phyloP scores from a whole-genome alignment of 2,888 invertebrate genomes.

The Drosophila flavopinicola region DNA sequence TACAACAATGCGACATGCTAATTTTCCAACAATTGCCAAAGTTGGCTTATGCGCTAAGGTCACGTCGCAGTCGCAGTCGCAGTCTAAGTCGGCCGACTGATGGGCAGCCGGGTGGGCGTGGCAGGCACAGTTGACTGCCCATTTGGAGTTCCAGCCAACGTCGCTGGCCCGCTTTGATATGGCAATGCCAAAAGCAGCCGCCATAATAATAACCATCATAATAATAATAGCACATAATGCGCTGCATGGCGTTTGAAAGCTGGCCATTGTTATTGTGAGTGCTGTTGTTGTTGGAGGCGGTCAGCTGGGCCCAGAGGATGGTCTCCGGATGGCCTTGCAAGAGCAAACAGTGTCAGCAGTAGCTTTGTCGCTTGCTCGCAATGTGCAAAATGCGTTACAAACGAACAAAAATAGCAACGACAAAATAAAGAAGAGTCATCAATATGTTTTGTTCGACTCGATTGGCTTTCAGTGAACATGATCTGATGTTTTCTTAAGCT shows the following conservation, averaged over 20 bases:
- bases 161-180: slow-evolving; percentile 15
- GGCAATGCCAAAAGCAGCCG: slow-evolving; percentile 45
- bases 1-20: slow-evolving; percentile 60
- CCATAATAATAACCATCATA: slow-evolving; percentile 54
- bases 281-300: slow-evolving; percentile 19
- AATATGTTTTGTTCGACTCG: slow-evolving; percentile 16
- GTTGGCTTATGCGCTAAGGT: slow-evolving; percentile 73
- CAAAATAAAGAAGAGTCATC: slow-evolving; percentile 31
- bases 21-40: slow-evolving; percentile 58
- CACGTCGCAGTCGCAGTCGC: slow-evolving; percentile 49
- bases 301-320: slow-evolving; percentile 19
- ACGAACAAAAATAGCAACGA: slow-evolving; percentile 4
- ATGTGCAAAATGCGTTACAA: slow-evolving; percentile 38
- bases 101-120: slow-evolving; percentile 46
- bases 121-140: slow-evolving; percentile 64
- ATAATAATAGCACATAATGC: slow-evolving; percentile 57
- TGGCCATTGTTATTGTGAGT: slow-evolving; percentile 40
- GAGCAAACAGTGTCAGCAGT: slow-evolving; percentile 38
- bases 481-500: slow-evolving; percentile 24
- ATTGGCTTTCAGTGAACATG: slow-evolving; percentile 38
- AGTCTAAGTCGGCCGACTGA: slow-evolving; percentile 11
- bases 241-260: slow-evolving; percentile 19
- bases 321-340: slow-evolving; percentile 41
- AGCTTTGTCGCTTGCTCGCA: slow-evolving; percentile 17
- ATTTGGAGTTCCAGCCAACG: slow-evolving; percentile 19